Conservation (phyloP, 2,113 vertebrate species). For the Serinus canaria region DNA sequence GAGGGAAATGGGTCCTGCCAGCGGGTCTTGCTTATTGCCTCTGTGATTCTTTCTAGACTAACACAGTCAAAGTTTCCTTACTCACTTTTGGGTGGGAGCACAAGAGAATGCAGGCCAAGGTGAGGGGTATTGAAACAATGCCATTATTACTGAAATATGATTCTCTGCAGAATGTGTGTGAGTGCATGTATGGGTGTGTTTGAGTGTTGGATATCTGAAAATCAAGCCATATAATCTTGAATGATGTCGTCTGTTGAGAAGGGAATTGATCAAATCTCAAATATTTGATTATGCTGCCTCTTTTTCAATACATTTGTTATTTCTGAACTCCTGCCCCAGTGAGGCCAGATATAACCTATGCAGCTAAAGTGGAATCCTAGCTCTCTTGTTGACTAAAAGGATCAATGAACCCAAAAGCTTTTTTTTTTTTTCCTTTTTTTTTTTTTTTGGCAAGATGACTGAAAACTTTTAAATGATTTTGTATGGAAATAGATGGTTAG, state of each 20-base stretch:
- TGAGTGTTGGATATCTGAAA: not conserved
- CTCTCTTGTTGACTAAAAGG: not conserved
- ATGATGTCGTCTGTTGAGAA: not conserved
- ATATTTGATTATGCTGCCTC: not conserved
- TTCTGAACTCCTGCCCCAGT: not conserved
- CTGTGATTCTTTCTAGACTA: conserved; percentile 41
- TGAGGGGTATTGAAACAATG: not conserved
- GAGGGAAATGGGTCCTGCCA: conserved; percentile 54
- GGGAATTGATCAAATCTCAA: not conserved
- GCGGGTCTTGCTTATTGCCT: conserved; percentile 49
- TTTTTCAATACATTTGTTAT: not conserved
- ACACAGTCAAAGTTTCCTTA: conserved; percentile 61
- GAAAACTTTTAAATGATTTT: not conserved
- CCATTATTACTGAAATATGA: not conserved
- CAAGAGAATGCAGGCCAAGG: not conserved
- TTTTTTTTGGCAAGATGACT: not conserved
- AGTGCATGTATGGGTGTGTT: not conserved
- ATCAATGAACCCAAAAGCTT: not conserved
- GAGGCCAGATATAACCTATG: not conserved
- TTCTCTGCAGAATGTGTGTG: not conserved
- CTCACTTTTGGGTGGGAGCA: conserved; percentile 13
- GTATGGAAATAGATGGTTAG: not conserved
- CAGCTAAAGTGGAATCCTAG: not conserved
- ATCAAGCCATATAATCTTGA: not conserved
- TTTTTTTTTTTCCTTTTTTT: too few species aligned